Conservation (phyloP, 2,888 invertebrate genomes). For the Tenthredo livida region DNA sequence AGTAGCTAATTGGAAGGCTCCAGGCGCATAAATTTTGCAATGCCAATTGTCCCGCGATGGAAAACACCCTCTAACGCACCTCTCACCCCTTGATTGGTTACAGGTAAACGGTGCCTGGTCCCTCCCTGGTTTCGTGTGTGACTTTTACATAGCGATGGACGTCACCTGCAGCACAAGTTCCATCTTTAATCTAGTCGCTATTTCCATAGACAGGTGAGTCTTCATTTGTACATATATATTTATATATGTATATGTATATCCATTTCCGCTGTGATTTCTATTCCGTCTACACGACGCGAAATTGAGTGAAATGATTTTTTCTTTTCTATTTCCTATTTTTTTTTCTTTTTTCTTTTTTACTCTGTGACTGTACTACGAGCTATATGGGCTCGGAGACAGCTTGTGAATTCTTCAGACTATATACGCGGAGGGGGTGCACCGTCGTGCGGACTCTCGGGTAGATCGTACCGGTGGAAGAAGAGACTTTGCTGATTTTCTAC, state of each 20-base stretch:
- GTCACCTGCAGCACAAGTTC: constrained; percentile 98
- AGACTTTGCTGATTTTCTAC: constrained; percentile 59
- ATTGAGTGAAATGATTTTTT: background rate
- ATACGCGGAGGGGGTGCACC: constrained; percentile 25
- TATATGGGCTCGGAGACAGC: constrained; percentile 24
- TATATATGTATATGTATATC: background rate
- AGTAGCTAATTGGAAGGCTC: constrained; percentile 38
- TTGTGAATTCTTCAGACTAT: constrained; percentile 32
- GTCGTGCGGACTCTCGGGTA: constrained; percentile 3
- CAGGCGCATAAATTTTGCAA: constrained; percentile 18
- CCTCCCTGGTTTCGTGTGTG: constrained; percentile 94
- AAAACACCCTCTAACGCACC: constrained; percentile 20
- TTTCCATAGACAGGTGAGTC: constrained; percentile 97
- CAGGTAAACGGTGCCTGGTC: constrained; percentile 95
- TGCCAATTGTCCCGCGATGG: background rate
- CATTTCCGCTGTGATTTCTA: background rate
- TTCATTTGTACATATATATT: background rate
- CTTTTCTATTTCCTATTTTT: constrained; percentile 17
- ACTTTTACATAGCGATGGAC: constrained; percentile 98
- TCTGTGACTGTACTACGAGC: background rate
- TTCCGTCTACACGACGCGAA: background rate
- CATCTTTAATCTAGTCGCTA: constrained; percentile 98
- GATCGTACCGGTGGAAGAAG: constrained; percentile 34
- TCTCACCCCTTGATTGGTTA: constrained; percentile 70
- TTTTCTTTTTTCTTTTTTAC: constrained; percentile 7